These are phyloP conservation scores for Illadopsis cleaveri DNA, from an alignment of 2,113 vertebrate genomes.

Conservation along the genomic window DNA sequence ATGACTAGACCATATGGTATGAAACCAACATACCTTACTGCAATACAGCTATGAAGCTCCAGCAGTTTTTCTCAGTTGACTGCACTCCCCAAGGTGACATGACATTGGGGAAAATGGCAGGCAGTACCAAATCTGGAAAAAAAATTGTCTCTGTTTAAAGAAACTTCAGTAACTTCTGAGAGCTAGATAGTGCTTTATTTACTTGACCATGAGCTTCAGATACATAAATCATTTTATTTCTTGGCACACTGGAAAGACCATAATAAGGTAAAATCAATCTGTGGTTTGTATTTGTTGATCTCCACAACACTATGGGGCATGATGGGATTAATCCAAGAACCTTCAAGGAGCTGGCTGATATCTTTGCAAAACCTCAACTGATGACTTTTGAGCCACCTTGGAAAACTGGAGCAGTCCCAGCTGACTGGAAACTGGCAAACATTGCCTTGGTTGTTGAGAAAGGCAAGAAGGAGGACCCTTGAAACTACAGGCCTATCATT, in stretches of 20 bases:
- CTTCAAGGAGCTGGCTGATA: neutral
- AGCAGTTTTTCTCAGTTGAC: neutral
- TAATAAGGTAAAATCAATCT: neutral
- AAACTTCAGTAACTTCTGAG: neutral
- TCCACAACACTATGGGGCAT: neutral
- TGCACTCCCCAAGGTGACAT: neutral
- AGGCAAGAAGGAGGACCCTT: neutral
- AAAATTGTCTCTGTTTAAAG: neutral
- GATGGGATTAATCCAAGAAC: neutral
- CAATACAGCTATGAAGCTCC: neutral
- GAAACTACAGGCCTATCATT: neutral
- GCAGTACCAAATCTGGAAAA: neutral
- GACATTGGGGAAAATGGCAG: neutral
- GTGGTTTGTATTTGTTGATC: neutral
- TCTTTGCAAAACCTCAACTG: neutral
- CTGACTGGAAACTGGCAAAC: neutral
- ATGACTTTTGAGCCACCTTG: neutral
- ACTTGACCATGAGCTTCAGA: neutral
- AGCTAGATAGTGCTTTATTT: neutral
- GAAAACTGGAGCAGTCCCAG: neutral
- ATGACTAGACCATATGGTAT: neutral
- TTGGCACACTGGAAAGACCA: neutral
- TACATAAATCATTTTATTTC: neutral
- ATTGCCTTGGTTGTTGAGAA: neutral
- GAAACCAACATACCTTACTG: neutral